Evolutionary conservation across 2,113 vertebrate species (phyloP).

Genomic region (Caretta caretta): DNA sequence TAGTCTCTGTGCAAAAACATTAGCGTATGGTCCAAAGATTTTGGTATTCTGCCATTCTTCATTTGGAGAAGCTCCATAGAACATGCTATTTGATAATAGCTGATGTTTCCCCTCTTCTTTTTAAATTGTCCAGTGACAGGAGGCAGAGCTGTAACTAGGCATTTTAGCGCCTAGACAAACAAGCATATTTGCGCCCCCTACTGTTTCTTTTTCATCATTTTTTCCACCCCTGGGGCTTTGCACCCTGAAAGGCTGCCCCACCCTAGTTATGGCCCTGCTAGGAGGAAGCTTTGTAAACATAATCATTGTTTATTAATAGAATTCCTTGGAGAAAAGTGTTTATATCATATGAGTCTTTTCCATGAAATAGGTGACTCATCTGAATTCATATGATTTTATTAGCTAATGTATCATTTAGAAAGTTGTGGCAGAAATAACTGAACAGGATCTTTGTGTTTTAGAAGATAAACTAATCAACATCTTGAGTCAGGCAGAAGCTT

Average conservation of each 20-base stretch:
- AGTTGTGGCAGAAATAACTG: rapidly evolving
- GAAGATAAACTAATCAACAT: rapidly evolving
- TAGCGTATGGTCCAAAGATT: not conserved
- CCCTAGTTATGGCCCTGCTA: not conserved
- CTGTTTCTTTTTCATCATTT: not conserved
- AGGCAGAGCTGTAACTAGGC: not conserved
- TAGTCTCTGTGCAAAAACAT: not conserved
- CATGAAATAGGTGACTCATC: not conserved
- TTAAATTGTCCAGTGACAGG: not conserved
- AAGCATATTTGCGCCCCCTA: not conserved
- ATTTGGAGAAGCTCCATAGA: not conserved
- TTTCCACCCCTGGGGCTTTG: not conserved
- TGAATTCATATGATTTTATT: not conserved
- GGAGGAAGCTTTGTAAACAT: not conserved
- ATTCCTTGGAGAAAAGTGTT: not conserved
- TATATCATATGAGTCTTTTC: not conserved
- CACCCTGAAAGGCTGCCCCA: not conserved
- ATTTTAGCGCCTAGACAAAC: not conserved
- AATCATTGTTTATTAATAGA: not conserved
- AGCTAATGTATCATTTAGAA: rapidly evolving
- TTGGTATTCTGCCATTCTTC: not conserved
- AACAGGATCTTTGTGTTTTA: not conserved
- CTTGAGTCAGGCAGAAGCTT: not conserved
- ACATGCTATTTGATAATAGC: rapidly evolving
- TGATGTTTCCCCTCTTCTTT: not conserved